A percentile compares a stretch with the other conserved stretches of the same genome.
phyloP scores from a whole-genome alignment of 1,140 invertebrate genomes.

The Ditylenchus dipsaci region DNA sequence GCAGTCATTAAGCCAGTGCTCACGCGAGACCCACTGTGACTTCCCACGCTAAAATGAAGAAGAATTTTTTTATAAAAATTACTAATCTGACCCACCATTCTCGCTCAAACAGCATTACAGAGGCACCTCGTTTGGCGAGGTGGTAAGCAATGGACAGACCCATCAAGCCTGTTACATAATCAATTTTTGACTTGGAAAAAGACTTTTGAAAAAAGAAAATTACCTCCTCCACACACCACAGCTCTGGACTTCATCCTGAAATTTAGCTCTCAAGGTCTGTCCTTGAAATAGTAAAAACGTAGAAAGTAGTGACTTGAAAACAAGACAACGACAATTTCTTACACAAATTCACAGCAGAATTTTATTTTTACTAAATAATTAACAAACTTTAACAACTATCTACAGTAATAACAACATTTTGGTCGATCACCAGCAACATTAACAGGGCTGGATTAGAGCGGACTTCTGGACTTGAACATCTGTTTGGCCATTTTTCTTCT shows the following conservation, averaged over 20 bases:
- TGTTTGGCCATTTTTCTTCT: not conserved
- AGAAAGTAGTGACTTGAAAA: too few relatives aligned
- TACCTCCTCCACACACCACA: slow-evolving; percentile 71
- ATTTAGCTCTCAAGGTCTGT: too few relatives aligned
- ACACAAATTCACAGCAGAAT: too few relatives aligned
- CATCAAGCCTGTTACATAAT: slow-evolving; percentile 67
- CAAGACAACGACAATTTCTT: too few relatives aligned
- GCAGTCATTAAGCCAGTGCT: slow-evolving; percentile 78
- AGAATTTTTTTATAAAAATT: not conserved
- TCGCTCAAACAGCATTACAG: slow-evolving; percentile 75
- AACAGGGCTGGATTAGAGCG: too few relatives aligned
- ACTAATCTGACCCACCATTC: slow-evolving; percentile 36
- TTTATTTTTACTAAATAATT: too few relatives aligned
- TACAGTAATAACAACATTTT: too few relatives aligned
- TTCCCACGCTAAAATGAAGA: slow-evolving; percentile 68
- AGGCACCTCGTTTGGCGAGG: slow-evolving; percentile 75
- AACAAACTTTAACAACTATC: too few relatives aligned
- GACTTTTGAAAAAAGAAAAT: too few relatives aligned
- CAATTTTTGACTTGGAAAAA: too few relatives aligned
- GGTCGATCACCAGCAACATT: too few relatives aligned
- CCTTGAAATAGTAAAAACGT: too few relatives aligned
- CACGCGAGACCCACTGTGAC: slow-evolving; percentile 64
- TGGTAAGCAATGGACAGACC: slow-evolving; percentile 90
- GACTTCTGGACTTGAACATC: not conserved
- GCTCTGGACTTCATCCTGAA: slow-evolving; percentile 16